Evolutionary conservation across 1,140 invertebrate species (phyloP).

Genomic region (Eriocheir sinensis): DNA sequence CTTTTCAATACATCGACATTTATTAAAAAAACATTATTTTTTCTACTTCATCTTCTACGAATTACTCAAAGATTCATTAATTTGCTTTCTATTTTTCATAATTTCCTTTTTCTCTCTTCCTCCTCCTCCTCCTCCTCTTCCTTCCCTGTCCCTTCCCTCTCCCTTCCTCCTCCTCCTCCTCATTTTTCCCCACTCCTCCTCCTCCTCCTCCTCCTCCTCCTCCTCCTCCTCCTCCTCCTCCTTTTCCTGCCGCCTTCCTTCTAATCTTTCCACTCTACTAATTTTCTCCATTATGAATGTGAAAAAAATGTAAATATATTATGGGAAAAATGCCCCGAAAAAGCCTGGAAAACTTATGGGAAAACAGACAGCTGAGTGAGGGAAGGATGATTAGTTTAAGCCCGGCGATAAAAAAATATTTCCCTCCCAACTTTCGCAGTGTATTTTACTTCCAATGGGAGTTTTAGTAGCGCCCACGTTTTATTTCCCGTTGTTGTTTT

Average conservation of each 20-base stretch:
- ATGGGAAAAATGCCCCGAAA: neutral
- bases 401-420: no score
- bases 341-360: neutral
- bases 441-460: neutral
- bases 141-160: neutral
- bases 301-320: neutral
- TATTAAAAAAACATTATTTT: no score
- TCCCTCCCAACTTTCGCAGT: neutral
- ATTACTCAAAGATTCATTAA: neutral
- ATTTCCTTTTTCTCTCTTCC: neutral
- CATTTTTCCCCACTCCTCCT: neutral
- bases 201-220: neutral
- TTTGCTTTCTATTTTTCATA: neutral
- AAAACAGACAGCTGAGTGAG: neutral
- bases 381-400: neutral
- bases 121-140: neutral
- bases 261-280: slow-evolving; percentile 2
- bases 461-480: no score
- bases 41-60: no score
- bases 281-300: neutral
- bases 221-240: neutral
- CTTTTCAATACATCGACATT: no score
- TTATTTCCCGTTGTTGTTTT: neutral
- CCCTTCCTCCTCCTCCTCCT: slow-evolving; percentile 23
- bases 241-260: neutral